phyloP scores from a whole-genome alignment of 2,888 invertebrate genomes.

The Gerosis bhagava region DNA sequence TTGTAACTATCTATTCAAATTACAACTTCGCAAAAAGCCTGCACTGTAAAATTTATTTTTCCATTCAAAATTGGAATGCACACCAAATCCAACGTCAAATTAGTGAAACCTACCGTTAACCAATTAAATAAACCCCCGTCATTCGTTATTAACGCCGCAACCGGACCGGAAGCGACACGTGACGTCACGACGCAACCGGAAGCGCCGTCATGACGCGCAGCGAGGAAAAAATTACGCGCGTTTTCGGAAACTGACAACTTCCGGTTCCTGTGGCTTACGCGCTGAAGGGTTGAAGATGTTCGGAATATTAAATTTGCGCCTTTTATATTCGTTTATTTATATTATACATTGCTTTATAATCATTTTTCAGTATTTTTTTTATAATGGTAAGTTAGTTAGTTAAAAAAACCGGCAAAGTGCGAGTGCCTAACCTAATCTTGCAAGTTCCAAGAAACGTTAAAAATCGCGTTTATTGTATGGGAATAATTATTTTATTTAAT shows the following conservation, averaged over 20 bases:
- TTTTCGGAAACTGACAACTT: conserved; percentile 71
- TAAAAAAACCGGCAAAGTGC: too few relatives aligned
- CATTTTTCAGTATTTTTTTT: too few relatives aligned
- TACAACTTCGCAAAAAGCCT: too few relatives aligned
- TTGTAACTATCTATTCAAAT: too few relatives aligned
- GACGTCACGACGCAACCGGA: conserved; percentile 64
- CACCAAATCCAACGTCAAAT: conserved; percentile 2
- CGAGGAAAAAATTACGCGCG: conserved; percentile 66
- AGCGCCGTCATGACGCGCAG: conserved; percentile 63
- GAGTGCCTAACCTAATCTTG: too few relatives aligned
- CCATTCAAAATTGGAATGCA: background rate
- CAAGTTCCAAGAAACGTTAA: too few relatives aligned
- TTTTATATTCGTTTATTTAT: too few relatives aligned
- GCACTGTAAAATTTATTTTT: too few relatives aligned
- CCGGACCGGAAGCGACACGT: conserved; percentile 47
- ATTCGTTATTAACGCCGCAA: conserved; percentile 15
- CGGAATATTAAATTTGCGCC: conserved; percentile 18
- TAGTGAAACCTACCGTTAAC: conserved; percentile 13
- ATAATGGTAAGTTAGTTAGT: too few relatives aligned
- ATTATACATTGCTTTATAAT: too few relatives aligned
- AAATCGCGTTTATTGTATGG: too few relatives aligned
- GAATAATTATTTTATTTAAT: too few relatives aligned
- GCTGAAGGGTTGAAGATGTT: conserved; percentile 28
- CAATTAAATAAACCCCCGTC: conserved; percentile 15
- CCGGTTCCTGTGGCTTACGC: conserved; percentile 48